Percentiles rank a stretch among this genome's conserved stretches.
Evolutionary conservation across 2,888 invertebrate genomes (phyloP).

Genomic region (Sarcophaga variegata): DNA sequence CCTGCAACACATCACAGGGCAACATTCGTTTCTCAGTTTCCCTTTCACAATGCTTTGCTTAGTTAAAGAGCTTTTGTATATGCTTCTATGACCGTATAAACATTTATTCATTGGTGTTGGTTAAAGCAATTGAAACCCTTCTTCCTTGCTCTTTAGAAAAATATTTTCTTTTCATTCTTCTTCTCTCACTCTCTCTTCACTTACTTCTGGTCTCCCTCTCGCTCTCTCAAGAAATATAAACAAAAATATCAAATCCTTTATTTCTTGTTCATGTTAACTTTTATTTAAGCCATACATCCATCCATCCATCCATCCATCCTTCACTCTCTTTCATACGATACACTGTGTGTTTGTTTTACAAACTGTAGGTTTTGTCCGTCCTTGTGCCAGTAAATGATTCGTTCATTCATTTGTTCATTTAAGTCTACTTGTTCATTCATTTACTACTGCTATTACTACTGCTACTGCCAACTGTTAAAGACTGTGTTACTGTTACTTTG

Average conservation of each 20-base stretch:
- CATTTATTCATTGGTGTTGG: no score
- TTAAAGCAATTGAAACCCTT: no score
- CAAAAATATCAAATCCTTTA: constrained; percentile 7
- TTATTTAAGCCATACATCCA: constrained; percentile 14
- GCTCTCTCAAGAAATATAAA: not conserved
- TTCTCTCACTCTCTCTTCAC: not conserved
- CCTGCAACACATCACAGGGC: no score
- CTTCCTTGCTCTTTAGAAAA: no score
- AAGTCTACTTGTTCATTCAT: not conserved
- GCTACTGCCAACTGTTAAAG: not conserved
- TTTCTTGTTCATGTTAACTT: constrained; percentile 21
- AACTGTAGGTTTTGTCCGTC: not conserved
- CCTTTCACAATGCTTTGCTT: not conserved
- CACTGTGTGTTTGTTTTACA: not conserved
- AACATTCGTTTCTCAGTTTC: no score
- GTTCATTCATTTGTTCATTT: constrained; percentile 20
- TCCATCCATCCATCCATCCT: constrained; percentile 24
- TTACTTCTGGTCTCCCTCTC: not conserved
- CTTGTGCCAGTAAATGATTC: not conserved
- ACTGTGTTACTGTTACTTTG: constrained; percentile 2
- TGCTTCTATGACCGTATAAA: no score
- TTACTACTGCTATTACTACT: not conserved
- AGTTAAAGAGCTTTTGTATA: not conserved
- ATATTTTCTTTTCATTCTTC: not conserved
- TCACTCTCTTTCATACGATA: constrained; percentile 3